phyloP scores from a whole-genome alignment of 2,113 vertebrate species.

The Crotalus tigris region DNA sequence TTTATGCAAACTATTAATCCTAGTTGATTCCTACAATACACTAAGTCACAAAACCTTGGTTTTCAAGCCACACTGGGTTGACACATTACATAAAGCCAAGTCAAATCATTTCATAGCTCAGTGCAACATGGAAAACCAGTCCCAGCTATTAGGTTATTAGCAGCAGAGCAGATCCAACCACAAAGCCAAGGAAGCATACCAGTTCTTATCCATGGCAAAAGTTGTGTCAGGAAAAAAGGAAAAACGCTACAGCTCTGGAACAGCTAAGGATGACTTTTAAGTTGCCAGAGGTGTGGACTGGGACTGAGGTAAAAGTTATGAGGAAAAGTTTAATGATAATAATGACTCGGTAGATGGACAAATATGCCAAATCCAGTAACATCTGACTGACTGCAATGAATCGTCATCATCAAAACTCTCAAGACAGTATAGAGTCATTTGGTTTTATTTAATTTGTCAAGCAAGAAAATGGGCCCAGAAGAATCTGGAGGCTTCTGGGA shows the following conservation, averaged over 20 bases:
- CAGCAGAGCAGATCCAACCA: neutral
- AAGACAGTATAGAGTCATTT: neutral
- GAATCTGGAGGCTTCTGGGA: neutral
- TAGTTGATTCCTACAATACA: neutral
- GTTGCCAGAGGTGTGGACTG: neutral
- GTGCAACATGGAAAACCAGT: neutral
- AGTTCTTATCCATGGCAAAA: neutral
- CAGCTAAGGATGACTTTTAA: neutral
- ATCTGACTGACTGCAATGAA: neutral
- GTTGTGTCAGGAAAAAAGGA: neutral
- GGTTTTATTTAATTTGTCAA: slow-evolving; percentile 15
- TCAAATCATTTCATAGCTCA: neutral
- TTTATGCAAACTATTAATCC: neutral
- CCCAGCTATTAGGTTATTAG: neutral
- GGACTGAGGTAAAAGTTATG: neutral
- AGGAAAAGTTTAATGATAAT: neutral
- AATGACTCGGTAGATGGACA: neutral
- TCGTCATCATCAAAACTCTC: neutral
- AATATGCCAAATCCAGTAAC: neutral
- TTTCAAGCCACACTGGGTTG: neutral
- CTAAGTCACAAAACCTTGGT: neutral
- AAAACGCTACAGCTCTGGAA: neutral
- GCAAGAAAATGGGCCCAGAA: slow-evolving; percentile 1
- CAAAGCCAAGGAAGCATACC: neutral
- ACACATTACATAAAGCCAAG: neutral